Evolutionary conservation across 2,888 invertebrate genomes (phyloP).

Genomic region (Caenorhabditis wallacei): DNA sequence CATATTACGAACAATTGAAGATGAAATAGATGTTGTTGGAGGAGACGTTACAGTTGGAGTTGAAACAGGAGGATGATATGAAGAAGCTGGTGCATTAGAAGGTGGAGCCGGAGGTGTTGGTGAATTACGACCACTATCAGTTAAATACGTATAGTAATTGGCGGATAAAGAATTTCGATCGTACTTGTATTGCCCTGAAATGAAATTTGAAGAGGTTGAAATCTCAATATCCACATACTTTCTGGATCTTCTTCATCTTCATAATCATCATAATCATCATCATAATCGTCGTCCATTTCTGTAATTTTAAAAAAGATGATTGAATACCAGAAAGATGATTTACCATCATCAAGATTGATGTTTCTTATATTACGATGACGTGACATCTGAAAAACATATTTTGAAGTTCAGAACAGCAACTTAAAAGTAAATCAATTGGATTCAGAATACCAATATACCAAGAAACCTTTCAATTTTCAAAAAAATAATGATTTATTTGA

Average conservation of each 20-base stretch:
- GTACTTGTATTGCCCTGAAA: conserved; percentile 76
- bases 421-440: too few relatives aligned
- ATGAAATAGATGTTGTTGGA: conserved; percentile 1
- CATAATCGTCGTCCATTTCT: conserved; percentile 77
- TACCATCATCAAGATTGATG: conserved; percentile 78
- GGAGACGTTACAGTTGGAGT: conserved; percentile 23
- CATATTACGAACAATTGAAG: conserved; percentile 45
- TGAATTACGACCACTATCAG: conserved; percentile 55
- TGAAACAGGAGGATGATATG: conserved; percentile 15
- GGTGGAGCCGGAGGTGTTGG: conserved; percentile 31
- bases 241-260: conserved; percentile 76
- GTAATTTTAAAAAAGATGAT: conserved; percentile 15
- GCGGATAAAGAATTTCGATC: conserved; percentile 67
- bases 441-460: too few relatives aligned
- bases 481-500: background rate
- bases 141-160: conserved; percentile 66
- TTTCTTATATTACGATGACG: conserved; percentile 77
- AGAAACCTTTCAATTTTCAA: too few relatives aligned
- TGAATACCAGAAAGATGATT: background rate
- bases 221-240: conserved; percentile 42
- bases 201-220: too few relatives aligned
- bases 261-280: conserved; percentile 74
- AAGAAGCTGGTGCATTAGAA: background rate
- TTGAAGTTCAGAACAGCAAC: background rate
- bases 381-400: conserved; percentile 69